These are phyloP conservation scores for Drosophila fulvimacula DNA, from an alignment of 2,888 invertebrate species.

Conservation along the genomic window DNA sequence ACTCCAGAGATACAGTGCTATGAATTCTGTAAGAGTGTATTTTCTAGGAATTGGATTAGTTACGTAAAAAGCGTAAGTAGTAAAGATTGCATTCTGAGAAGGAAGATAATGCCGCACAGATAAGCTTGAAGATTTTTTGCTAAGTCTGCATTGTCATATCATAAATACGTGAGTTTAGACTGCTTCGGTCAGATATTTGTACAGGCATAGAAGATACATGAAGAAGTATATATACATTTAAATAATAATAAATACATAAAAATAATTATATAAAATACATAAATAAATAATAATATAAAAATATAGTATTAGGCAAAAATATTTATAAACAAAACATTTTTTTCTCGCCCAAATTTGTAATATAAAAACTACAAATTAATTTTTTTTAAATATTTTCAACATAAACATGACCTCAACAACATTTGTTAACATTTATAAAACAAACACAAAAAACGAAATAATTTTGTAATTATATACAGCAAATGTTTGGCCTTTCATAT, in stretches of 20 bases:
- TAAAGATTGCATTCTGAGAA: background rate
- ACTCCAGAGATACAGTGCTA: no score
- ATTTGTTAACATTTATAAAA: constrained; percentile 1
- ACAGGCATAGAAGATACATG: no score
- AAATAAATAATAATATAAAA: no score
- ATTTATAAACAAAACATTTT: no score
- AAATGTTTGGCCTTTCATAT: background rate
- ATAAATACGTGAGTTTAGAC: background rate
- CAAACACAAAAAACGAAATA: constrained; percentile 1
- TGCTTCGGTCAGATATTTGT: background rate
- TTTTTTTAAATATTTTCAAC: background rate
- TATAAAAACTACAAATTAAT: background rate
- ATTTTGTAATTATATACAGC: background rate
- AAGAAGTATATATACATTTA: background rate
- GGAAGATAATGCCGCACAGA: background rate
- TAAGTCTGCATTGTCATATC: background rate
- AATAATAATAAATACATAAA: no score
- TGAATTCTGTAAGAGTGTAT: no score
- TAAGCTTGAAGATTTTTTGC: background rate
- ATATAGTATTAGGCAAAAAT: no score
- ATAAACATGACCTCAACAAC: background rate
- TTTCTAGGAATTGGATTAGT: background rate
- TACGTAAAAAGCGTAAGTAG: background rate
- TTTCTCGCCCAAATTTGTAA: no score
- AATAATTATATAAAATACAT: no score